A percentile compares a stretch with the other conserved stretches of the same genome.
These are phyloP conservation scores for Sterrhoptilus dennistouni DNA, from an alignment of 2,113 vertebrate species.

Conservation along the genomic window DNA sequence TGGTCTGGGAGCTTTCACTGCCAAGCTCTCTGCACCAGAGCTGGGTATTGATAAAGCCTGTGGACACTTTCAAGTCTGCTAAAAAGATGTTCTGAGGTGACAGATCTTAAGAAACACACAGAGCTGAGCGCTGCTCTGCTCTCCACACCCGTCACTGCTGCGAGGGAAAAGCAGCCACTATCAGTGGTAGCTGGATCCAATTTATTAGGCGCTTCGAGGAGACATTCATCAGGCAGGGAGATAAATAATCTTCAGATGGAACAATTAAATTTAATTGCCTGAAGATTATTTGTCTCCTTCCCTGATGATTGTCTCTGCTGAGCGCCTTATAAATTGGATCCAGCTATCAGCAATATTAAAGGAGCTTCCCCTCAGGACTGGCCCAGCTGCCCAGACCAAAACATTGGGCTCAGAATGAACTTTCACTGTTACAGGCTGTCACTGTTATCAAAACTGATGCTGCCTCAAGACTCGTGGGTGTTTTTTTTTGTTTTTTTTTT, in stretches of 20 bases:
- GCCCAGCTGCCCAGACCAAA: conserved; percentile 39
- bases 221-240: conserved; percentile 70
- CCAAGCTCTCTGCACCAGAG: not conserved
- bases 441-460: not conserved
- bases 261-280: conserved; percentile 75
- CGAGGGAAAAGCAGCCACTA: conserved; percentile 50
- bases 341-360: conserved; percentile 64
- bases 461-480: not conserved
- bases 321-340: conserved; percentile 71
- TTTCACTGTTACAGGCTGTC: not conserved
- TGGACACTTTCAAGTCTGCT: conserved; percentile 46
- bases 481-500: not conserved
- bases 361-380: not conserved
- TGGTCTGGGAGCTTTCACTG: not conserved
- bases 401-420: conserved; percentile 27
- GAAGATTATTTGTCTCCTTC: conserved; percentile 73
- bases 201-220: conserved; percentile 61
- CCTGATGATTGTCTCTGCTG: conserved; percentile 65
- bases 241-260: conserved; percentile 75
- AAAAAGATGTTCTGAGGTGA: conserved; percentile 61
- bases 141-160: conserved; percentile 6
- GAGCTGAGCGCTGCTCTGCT: conserved; percentile 25
- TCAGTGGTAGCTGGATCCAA: conserved; percentile 69
- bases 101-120: conserved; percentile 56
- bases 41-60: not conserved